Percentiles rank a stretch among this genome's conserved stretches.
phyloP scores from a whole-genome alignment of 2,888 invertebrate species.

The Melieria omissa region DNA sequence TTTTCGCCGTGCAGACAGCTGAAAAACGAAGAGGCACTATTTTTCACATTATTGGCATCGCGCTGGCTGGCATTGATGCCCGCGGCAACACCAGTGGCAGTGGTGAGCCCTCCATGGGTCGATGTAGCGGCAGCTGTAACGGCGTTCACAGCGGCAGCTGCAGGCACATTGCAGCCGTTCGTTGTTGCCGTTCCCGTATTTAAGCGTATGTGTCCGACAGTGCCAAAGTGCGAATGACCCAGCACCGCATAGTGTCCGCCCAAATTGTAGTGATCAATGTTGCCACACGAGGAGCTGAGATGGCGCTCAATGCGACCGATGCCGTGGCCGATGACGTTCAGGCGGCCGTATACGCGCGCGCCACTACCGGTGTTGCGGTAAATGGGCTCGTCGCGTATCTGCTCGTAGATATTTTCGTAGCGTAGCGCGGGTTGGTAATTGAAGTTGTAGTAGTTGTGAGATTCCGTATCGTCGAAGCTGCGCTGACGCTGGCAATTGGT shows the following conservation, averaged over 20 bases:
- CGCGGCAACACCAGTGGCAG: conserved; percentile 28
- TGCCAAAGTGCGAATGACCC: conserved; percentile 67
- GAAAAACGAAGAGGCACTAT: conserved; percentile 65
- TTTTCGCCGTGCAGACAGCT: conserved; percentile 67
- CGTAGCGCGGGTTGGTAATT: conserved; percentile 61
- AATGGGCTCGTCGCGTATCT: conserved; percentile 69
- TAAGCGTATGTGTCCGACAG: conserved; percentile 66
- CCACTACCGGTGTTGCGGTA: conserved; percentile 56
- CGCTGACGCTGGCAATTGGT: conserved; percentile 59
- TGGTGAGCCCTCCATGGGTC: no score
- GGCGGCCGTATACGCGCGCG: conserved; percentile 68
- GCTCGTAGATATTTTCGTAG: conserved; percentile 70
- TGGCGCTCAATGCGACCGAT: conserved; percentile 72
- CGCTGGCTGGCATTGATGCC: conserved; percentile 42
- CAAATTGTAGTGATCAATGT: conserved; percentile 69
- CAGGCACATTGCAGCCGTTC: conserved; percentile 46
- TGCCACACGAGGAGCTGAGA: conserved; percentile 75
- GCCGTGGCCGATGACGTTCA: conserved; percentile 70
- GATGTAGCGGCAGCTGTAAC: conserved; percentile 3
- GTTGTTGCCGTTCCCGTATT: conserved; percentile 54
- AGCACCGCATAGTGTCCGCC: conserved; percentile 67
- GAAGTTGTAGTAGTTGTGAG: conserved; percentile 64
- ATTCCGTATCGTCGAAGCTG: conserved; percentile 67
- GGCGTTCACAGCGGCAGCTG: conserved; percentile 40
- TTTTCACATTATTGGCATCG: conserved; percentile 59